Evolutionary conservation across 2,113 vertebrate genomes (phyloP).

Genomic region (Mesoclemmys tuberculata): DNA sequence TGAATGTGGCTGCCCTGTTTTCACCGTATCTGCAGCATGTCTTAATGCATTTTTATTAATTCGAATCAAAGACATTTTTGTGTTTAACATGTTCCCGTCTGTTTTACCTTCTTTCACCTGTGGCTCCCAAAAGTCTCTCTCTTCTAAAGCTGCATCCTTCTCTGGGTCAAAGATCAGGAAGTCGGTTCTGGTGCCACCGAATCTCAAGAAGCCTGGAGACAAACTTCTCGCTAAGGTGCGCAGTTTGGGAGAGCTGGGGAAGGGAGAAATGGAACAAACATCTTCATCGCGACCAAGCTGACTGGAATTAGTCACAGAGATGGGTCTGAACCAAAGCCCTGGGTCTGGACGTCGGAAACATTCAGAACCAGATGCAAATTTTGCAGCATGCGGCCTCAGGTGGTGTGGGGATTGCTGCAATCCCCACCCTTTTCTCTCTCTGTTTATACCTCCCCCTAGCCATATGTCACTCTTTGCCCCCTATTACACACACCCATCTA

Average conservation of each 20-base stretch:
- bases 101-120: conserved; percentile 71
- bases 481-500: background rate
- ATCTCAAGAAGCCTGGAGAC: conserved; percentile 89
- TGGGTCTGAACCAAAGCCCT: background rate
- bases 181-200: conserved; percentile 92
- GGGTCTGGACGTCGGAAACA: background rate
- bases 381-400: background rate
- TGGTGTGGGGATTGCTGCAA: background rate
- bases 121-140: conserved; percentile 64
- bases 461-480: background rate
- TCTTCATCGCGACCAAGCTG: background rate
- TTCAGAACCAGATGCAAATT: background rate
- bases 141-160: conserved; percentile 68
- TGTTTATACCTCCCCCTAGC: background rate
- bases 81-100: fast-evolving
- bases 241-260: conserved; percentile 86
- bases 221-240: conserved; percentile 83
- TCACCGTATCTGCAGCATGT: background rate
- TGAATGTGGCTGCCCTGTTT: fast-evolving
- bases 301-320: fast-evolving
- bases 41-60: background rate
- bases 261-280: background rate
- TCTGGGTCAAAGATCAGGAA: conserved; percentile 90
- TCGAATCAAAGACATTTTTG: fast-evolving
- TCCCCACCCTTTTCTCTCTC: background rate